Conservation (phyloP, 2,113 vertebrate genomes). For the Mirounga angustirostris region DNA sequence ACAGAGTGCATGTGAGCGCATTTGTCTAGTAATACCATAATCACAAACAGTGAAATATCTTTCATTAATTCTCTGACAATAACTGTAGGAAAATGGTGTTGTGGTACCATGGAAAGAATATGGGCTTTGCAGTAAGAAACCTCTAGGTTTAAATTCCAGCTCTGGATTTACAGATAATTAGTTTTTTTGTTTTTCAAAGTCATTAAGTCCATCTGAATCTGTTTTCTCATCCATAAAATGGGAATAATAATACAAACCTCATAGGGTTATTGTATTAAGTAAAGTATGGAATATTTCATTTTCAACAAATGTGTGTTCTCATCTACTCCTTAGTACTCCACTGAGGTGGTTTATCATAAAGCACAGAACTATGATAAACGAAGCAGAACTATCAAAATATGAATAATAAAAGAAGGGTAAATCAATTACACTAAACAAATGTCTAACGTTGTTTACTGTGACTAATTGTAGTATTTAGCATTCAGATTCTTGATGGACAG, state of each 20-base stretch:
- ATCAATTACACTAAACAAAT: constrained; percentile 3
- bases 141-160: constrained; percentile 7
- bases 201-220: constrained; percentile 6
- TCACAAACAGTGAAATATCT: not conserved
- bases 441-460: not conserved
- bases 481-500: not conserved
- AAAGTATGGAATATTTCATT: not conserved
- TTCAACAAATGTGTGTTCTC: not conserved
- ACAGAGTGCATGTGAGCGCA: not conserved
- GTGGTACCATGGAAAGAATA: not conserved
- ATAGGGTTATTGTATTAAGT: not conserved
- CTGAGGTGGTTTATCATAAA: not conserved
- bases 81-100: not conserved
- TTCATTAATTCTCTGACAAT: not conserved
- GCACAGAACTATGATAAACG: not conserved
- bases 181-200: not conserved
- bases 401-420: not conserved
- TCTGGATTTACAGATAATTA: constrained; percentile 1
- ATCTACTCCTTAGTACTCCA: not conserved
- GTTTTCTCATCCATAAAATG: not conserved
- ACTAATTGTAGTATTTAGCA: not conserved
- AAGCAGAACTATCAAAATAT: constrained; percentile 15
- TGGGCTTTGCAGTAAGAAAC: not conserved
- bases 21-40: not conserved
- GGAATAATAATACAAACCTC: not conserved